phyloP scores from a whole-genome alignment of 2,113 vertebrate species.

The Eupsittula cactorum region DNA sequence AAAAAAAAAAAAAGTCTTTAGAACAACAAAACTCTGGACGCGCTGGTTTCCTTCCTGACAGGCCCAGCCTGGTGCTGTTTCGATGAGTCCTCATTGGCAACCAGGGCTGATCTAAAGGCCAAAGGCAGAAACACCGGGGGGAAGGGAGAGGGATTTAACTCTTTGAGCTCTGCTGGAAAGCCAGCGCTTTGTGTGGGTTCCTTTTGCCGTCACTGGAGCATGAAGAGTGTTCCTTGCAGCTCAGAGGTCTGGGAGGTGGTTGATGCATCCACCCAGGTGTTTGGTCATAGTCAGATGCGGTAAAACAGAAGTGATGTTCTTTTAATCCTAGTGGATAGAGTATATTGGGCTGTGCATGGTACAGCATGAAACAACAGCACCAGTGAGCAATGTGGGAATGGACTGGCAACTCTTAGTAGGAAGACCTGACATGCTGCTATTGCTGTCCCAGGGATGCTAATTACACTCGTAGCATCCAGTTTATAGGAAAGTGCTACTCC shows the following conservation, averaged over 20 bases:
- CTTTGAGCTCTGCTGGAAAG: slow-evolving; percentile 32
- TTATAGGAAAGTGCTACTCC: not conserved
- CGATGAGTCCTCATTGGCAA: slow-evolving; percentile 72
- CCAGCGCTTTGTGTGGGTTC: not conserved
- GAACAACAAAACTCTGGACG: slow-evolving; percentile 83
- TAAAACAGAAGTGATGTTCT: not conserved
- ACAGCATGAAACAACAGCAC: not conserved
- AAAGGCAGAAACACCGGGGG: slow-evolving; percentile 71
- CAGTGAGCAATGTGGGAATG: not conserved
- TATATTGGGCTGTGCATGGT: not conserved
- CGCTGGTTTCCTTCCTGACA: slow-evolving; percentile 87
- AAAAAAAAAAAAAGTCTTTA: slow-evolving; percentile 86
- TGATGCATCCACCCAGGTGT: not conserved
- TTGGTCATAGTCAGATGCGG: not conserved
- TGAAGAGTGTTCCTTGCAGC: accelerated
- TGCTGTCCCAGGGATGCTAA: not conserved
- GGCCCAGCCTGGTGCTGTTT: slow-evolving; percentile 78
- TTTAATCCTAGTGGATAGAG: not conserved
- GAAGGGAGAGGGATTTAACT: slow-evolving; percentile 77
- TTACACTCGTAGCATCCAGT: not conserved
- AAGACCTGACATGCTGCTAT: not conserved
- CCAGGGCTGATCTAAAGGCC: slow-evolving; percentile 73
- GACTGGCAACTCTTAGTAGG: not conserved
- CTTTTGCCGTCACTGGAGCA: not conserved
- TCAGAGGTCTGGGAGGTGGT: not conserved